Conservation (phyloP, 2,888 invertebrate species). For the Tenthredo mesomela region DNA sequence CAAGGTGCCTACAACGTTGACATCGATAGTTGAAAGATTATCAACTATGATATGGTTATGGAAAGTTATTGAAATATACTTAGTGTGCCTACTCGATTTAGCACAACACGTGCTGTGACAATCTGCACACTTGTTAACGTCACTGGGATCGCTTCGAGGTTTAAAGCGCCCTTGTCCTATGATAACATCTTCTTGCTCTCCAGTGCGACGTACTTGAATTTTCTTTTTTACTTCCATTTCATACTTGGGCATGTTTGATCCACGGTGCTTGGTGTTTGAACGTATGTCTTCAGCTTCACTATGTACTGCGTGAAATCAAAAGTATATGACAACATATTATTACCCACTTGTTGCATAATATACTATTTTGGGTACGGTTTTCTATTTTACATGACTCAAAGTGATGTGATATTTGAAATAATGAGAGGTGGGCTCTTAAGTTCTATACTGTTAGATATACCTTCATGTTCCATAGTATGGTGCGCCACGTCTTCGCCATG, state of each 20-base stretch:
- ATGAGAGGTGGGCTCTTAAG: neutral
- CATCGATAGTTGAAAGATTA: conserved; percentile 9
- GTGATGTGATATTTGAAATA: neutral
- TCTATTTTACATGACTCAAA: neutral
- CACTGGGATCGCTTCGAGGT: neutral
- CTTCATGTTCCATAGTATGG: neutral
- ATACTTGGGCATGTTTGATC: neutral
- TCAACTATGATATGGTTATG: neutral
- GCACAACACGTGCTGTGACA: conserved; percentile 6
- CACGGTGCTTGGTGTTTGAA: neutral
- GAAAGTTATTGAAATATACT: conserved; percentile 5
- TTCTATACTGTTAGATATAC: neutral
- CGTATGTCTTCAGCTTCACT: neutral
- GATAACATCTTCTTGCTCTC: neutral
- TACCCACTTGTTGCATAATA: too few relatives aligned
- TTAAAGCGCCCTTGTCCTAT: neutral
- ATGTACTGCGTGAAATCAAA: neutral
- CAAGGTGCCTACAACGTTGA: neutral
- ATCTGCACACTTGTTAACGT: neutral
- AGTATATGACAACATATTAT: neutral
- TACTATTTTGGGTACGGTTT: neutral
- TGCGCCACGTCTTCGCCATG: neutral
- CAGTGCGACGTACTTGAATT: neutral
- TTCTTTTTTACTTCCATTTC: neutral
- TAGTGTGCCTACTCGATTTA: neutral